Base-by-base conservation (phyloP, 2,888 invertebrate species). In the Lochmaea capreae region DNA sequence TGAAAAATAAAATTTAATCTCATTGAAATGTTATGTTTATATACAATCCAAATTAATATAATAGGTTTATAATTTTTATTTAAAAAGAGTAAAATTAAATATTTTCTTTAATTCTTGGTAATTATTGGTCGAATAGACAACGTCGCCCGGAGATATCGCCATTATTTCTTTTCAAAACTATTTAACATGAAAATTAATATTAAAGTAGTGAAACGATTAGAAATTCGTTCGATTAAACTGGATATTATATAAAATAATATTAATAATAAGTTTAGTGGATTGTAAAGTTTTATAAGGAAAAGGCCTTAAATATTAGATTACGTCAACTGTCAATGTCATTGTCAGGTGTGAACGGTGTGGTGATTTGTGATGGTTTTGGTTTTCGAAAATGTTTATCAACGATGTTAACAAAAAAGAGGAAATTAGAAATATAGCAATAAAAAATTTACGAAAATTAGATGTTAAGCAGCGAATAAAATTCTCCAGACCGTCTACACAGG, bases 391-490 rank as follows among this genome's bases (percentile, higher is more conserved):
- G 90, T 88, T 89, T 82, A 87, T 90, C 77, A 89, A 88, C 84
- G 89, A 90, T 86, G 87, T 90, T 72, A 81, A 87, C 74, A 88
- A 89, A 79, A 89, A 88, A 79, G 90, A 90, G 76, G 89, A 90
- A 82, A 87, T 91, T 22, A 87, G 88, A 71, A 86, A 87, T 72
- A 85, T 92, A 78, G 90, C 94, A 70, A 88, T 92, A 18, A 90
- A 90, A 76, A 92, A 94, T 86, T 87, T 94, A 65, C 91, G 92
- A 81, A 90, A 90, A 83, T 90, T 92, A 67, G 94, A 94, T 57
- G 89, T 94, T 79, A 94, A 94, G 85, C 92, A 91, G 84, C 89
- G 93, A 67, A 86, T 91, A 63, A 94, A 93, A 83, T 93, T 93
- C 84, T 88, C 87, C 70, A 91, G 91, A 85, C 83, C 88, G 78